Evolutionary conservation across 1,140 invertebrate genomes (phyloP), one percentile per base, ranked within the genome.

Genomic region (Tribolium castaneum): DNA sequence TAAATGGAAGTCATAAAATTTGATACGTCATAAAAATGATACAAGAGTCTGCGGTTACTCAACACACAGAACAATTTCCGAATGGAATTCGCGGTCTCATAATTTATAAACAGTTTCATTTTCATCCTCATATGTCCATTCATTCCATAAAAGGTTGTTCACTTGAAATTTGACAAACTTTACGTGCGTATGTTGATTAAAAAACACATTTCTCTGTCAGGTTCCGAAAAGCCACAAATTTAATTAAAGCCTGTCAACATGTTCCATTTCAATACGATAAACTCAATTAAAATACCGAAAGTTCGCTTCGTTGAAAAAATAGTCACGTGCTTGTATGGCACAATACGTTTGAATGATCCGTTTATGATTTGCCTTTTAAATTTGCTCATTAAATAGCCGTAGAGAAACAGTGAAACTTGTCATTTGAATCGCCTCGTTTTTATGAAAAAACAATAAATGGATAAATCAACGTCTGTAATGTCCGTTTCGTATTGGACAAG

Each of bases 281-380:
- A 66, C 59, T 66, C 59, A 35, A 66, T 66, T 66, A 66, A 66
- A 34, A 66, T 66, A 35, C 59, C 59, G n/a, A 66, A 59, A 66
- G 2, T 19, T 62, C 56, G 25, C 25, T 30, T 62, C 59, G 59
- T 35, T 13, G 39, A 45, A 45, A 66, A 25, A 66, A 66, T 35
- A 12, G 22, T 59, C 54, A 66, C 59, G 10, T 35, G n/a, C n/a
- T n/a, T 12, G 2, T 13, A 66, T 14, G 14, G 59, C 59, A 35
- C 59, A 14, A 35, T 59, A 59, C 54, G 19, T 66, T 34, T 35
- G 19, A 62, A 62, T 62, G 59, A 35, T 66, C 30, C 59, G 30
- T 66, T 66, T 66, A 66, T 66, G 59, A 66, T 66, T 66, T 66
- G 59, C 59, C 59, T 66, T 66, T 66, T 66, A 66, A 66, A 66